A percentile compares a stretch with the other conserved stretches of the same genome.
Conservation (phyloP, 1,140 invertebrate species). For the Rhagoletis pomonella region DNA sequence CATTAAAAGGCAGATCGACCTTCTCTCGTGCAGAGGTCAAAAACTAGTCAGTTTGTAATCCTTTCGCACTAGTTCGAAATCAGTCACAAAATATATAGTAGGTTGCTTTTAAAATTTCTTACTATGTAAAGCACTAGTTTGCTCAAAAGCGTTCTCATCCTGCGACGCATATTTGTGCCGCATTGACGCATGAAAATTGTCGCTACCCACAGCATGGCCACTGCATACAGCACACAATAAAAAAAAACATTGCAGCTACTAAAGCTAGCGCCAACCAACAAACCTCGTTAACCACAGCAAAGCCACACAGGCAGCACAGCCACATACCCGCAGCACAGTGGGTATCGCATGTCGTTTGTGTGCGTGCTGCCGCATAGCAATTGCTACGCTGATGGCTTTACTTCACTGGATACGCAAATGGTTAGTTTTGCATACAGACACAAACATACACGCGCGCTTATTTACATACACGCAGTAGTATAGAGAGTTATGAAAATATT, state of each 20-base stretch:
- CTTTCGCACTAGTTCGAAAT: too few species aligned
- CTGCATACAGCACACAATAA: background rate
- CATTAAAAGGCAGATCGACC: too few species aligned
- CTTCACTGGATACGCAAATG: background rate
- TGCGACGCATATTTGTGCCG: too few species aligned
- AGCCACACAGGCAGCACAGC: background rate
- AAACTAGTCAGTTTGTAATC: too few species aligned
- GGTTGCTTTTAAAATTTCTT: too few species aligned
- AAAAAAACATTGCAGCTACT: background rate
- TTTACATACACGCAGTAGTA: background rate
- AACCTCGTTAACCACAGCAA: slow-evolving; percentile 10
- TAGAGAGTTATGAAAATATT: background rate
- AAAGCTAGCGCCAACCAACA: background rate
- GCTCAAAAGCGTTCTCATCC: too few species aligned
- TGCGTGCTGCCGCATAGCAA: background rate
- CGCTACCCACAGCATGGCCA: background rate
- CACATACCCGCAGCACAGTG: background rate
- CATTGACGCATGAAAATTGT: background rate
- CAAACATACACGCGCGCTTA: background rate
- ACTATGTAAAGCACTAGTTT: too few species aligned
- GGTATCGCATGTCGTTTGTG: slow-evolving; percentile 10
- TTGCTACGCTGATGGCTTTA: slow-evolving; percentile 9
- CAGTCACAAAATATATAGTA: too few species aligned
- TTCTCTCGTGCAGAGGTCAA: too few species aligned
- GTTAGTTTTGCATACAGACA: background rate